Evolutionary conservation across 1,140 invertebrate species (phyloP), one percentile per base, ranked within the genome.

Genomic region (Daktulosphaira vitifoliae): DNA sequence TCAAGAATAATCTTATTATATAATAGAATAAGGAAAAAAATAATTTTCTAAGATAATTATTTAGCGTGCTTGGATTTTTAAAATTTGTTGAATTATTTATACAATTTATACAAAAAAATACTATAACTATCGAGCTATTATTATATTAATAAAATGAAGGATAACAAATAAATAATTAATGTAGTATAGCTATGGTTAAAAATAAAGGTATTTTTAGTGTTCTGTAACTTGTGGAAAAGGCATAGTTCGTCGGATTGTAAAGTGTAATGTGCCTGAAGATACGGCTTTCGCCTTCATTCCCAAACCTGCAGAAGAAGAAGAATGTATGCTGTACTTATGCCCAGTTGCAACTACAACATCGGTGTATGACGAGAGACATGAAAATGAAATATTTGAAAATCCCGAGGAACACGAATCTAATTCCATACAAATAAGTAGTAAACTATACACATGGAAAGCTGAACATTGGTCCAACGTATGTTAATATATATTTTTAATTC

Each of bases 181-280:
- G n/a, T n/a, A n/a, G n/a, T n/a, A n/a, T n/a, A n/a, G n/a, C n/a
- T n/a, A n/a, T n/a, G n/a, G n/a, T n/a, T n/a, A n/a, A n/a, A n/a
- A n/a, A n/a, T n/a, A n/a, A n/a, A n/a, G n/a, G n/a, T 23, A 51
- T 25, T 73, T 76, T 2, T 73, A 89, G 86, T 91, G 89, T 76
- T 88, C 88, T 1, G 75, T 76, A 11, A 78, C 79, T 23, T 92
- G 89, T 76, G 87, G 85, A 0, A 72, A 78, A 68, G 89, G 89
- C 5, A 72, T 79, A 6, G 82, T 84, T 71, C 76, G 72, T 22
- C 78, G 89, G 3, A 23, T 42, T 16, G 56, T 67, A 13, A 18
- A 39, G 37, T 67, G 66, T 29, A 52, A 64, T 11, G 26, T 33
- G 22, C 25, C 50, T 15, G 48, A 48, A 8, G 39, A 46, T 20